Percentiles rank a stretch among this genome's conserved stretches.
Evolutionary conservation across 2,113 vertebrate species (phyloP).

Genomic region (Chionis minor): DNA sequence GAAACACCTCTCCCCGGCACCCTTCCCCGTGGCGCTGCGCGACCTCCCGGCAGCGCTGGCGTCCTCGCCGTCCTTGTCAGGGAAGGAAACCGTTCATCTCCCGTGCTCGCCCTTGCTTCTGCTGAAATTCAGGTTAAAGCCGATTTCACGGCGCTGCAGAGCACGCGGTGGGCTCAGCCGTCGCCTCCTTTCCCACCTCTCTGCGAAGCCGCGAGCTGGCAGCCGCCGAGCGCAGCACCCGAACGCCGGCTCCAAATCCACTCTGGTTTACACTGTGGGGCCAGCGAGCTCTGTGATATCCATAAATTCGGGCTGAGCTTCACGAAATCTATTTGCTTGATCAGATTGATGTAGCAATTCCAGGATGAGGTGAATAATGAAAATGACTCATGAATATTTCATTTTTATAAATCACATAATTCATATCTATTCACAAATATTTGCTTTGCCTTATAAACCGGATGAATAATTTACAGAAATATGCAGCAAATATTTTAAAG

Average conservation of each 20-base stretch:
- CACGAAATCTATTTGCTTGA: conserved; percentile 21
- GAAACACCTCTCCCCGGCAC: neutral
- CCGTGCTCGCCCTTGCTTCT: neutral
- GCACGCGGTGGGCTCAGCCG: fast-evolving
- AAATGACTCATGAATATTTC: conserved; percentile 65
- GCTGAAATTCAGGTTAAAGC: neutral
- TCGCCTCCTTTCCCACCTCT: neutral
- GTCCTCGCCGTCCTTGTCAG: neutral
- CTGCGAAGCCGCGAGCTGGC: fast-evolving
- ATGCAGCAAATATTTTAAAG: conserved; percentile 47
- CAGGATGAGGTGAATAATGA: conserved; percentile 58
- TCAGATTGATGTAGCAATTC: conserved; percentile 59
- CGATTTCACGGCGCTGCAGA: neutral
- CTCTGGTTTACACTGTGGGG: fast-evolving
- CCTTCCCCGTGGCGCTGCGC: neutral
- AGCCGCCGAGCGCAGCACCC: too few relatives aligned
- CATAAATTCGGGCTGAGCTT: neutral
- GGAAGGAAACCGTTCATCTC: neutral
- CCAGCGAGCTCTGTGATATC: neutral
- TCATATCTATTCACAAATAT: conserved; percentile 65
- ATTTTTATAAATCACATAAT: conserved; percentile 57
- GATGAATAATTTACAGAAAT: conserved; percentile 62
- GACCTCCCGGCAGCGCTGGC: fast-evolving
- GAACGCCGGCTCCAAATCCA: neutral
- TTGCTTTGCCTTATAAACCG: conserved; percentile 55